Base-by-base conservation (phyloP, 2,888 invertebrate genomes). In the Drosophila villosipedis region DNA sequence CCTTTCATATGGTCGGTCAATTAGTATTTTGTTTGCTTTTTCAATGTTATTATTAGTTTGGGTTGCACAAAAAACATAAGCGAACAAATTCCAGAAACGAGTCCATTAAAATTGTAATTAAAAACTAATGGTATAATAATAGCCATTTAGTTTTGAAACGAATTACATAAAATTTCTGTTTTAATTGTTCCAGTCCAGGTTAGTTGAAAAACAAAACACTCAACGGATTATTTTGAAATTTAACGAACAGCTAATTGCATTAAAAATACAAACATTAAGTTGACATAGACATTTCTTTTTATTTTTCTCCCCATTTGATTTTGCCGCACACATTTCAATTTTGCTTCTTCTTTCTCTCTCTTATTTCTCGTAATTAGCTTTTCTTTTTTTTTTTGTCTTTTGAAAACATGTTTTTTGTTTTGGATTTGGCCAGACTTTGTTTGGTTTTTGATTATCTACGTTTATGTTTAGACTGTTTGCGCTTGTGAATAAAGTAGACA, bases 401-500 rank as follows among this genome's bases (percentile, higher is more conserved):
- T 47, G 49, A 39, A 62, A 65, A 35, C 22, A 30, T 28, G 28
- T 35, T 59, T 69, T 22, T 79, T 57, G 59, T 68, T 73, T 85
- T 81, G 75, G 47, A 69, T 83, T 73, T 74, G 68, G 73, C 69
- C 73, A 67, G 58, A 67, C 72, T 69, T 67, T 83, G 76, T 83
- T 81, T 89, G 78, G 59, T 78, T 83, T 84, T 76, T 80, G 74
- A 80, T 83, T 78, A 77, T 53, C 52, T 76, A 50, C 55, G 50
- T 43, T 37, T 60, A 30, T 57, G 39, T 62, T 67, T 60, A 69
- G 58, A 59, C 72, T 82, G 63, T 71, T 78, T 71, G 54, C 30
- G 57, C 68, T 62, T 69, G 76, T 86, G 82, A 87, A 80, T 84
- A 86, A 72, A 68, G 64, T 55, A 84, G 82, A 82, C 84, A 84